These are phyloP conservation scores for Elymnias hypermnestra DNA, from an alignment of 1,140 invertebrate genomes.

Conservation along the genomic window DNA sequence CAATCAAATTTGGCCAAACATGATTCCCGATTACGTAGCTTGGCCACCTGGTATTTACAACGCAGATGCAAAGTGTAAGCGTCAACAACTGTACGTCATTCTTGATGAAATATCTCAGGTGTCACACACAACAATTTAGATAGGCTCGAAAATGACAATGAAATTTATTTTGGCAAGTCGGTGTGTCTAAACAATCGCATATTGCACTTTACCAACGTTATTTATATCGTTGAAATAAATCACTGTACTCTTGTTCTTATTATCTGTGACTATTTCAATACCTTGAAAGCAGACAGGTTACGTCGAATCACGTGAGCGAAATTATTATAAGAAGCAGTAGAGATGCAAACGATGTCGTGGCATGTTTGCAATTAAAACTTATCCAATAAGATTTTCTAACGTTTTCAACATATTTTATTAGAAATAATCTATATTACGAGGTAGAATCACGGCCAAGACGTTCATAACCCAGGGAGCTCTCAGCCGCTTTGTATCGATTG, in stretches of 20 bases:
- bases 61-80: constrained; percentile 14
- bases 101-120: constrained; percentile 32
- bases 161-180: constrained; percentile 26
- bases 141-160: constrained; percentile 27
- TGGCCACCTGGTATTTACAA: constrained; percentile 2
- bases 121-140: constrained; percentile 20
- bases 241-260: constrained; percentile 20
- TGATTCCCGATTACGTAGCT: background rate
- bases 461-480: constrained; percentile 19
- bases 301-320: constrained; percentile 26
- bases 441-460: background rate
- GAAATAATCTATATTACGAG: too few relatives aligned
- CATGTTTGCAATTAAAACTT: background rate
- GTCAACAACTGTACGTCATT: constrained; percentile 18
- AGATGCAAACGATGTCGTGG: background rate
- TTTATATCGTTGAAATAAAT: constrained; percentile 24
- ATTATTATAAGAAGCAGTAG: constrained; percentile 16
- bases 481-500: constrained; percentile 29
- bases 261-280: constrained; percentile 13
- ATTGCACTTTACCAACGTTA: constrained; percentile 16
- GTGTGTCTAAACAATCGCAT: constrained; percentile 20
- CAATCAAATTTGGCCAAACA: too few relatives aligned
- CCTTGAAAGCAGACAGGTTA: constrained; percentile 22
- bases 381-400: background rate
- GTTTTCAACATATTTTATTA: background rate